A percentile compares a stretch with the other conserved stretches of the same genome.
These are phyloP conservation scores for Melieria crassipennis DNA, from an alignment of 2,888 invertebrate genomes.

Conservation along the genomic window DNA sequence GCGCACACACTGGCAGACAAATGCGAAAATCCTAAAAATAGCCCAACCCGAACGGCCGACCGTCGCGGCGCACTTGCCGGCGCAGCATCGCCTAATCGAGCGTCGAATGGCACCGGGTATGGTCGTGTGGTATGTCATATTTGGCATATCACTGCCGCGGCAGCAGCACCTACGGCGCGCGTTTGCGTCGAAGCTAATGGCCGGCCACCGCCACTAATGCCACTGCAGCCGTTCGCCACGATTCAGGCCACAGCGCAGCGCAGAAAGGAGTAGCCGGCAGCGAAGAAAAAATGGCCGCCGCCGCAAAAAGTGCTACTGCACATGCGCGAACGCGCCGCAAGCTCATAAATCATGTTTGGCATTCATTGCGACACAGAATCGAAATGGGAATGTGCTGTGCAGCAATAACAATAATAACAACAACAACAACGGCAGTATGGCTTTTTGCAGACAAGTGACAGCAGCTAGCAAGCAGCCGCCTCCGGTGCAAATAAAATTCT, in stretches of 20 bases:
- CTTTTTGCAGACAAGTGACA: conserved; percentile 19
- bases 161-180: neutral
- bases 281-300: too few relatives aligned
- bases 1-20: neutral
- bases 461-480: conserved; percentile 14
- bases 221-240: neutral
- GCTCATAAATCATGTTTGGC: conserved; percentile 30
- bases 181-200: conserved; percentile 1
- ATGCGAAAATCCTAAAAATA: conserved; percentile 26
- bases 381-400: conserved; percentile 22
- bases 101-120: neutral
- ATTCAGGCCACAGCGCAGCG: too few relatives aligned
- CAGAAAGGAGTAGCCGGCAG: too few relatives aligned
- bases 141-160: neutral
- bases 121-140: conserved; percentile 12
- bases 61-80: neutral
- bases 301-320: neutral
- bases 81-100: too few relatives aligned
- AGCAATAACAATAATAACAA: conserved; percentile 1
- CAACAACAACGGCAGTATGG: conserved; percentile 10
- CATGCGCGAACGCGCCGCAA: conserved; percentile 15
- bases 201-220: neutral
- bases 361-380: conserved; percentile 30
- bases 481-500: conserved; percentile 24
- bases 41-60: neutral